These are phyloP conservation scores for Acanthococcus lagerstroemiae DNA, from an alignment of 2,888 invertebrate genomes.

Conservation along the genomic window DNA sequence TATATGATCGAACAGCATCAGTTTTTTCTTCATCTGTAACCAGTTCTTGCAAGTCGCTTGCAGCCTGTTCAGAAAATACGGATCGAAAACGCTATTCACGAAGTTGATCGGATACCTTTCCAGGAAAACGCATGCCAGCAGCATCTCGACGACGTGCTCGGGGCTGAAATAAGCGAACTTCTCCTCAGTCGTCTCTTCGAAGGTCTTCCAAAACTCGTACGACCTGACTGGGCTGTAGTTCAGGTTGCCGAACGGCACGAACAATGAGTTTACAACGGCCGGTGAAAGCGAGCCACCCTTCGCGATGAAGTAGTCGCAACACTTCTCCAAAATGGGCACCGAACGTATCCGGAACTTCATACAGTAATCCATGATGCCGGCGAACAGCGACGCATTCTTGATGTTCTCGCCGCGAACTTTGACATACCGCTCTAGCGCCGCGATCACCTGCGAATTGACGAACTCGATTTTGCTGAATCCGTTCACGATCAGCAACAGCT, in stretches of 20 bases:
- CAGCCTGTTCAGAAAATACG: constrained; percentile 52
- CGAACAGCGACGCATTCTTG: constrained; percentile 47
- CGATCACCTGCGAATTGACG: constrained; percentile 49
- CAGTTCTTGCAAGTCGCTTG: constrained; percentile 40
- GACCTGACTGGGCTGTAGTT: constrained; percentile 48
- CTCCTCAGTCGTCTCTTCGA: constrained; percentile 48
- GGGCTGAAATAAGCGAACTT: constrained; percentile 50
- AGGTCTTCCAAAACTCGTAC: constrained; percentile 48
- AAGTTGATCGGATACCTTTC: constrained; percentile 53
- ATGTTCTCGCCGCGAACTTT: constrained; percentile 41
- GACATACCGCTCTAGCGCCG: constrained; percentile 53
- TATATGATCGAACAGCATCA: constrained; percentile 54
- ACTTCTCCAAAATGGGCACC: constrained; percentile 48
- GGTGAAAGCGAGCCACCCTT: constrained; percentile 46
- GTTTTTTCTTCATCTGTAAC: constrained; percentile 43
- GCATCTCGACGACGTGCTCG: constrained; percentile 50
- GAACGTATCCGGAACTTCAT: constrained; percentile 51
- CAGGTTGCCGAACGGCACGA: constrained; percentile 53
- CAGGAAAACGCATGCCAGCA: constrained; percentile 55
- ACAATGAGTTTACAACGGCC: constrained; percentile 48
- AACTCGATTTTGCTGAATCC: constrained; percentile 49
- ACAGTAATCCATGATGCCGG: constrained; percentile 53
- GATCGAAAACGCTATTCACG: constrained; percentile 50
- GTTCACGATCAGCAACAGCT: constrained; percentile 46
- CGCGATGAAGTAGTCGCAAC: constrained; percentile 49